Base-by-base conservation (phyloP, 92 coral and sea anemone species). In the Chrysogorgia sp. region DNA sequence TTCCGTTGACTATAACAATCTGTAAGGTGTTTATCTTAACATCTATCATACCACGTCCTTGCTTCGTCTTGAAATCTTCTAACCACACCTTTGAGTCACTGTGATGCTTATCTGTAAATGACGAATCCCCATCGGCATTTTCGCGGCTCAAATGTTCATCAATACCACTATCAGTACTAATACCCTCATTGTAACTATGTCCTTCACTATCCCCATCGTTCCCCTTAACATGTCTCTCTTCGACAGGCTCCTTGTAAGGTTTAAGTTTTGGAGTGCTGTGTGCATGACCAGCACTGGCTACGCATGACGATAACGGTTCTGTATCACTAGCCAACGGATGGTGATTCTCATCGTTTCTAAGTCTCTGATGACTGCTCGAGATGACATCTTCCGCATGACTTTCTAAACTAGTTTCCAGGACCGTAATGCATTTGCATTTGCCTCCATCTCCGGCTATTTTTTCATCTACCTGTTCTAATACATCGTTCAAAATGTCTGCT, bases 191-290 rank as follows among this genome's bases (percentile, higher is more conserved):
- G 17, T 57, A 57, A 23, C 63, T 23, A 13, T 23, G 63, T 57
- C 63, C 63, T 6, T 57, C 63, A 57, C 29, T 23, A 29, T 57
- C 63, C n/a, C 53, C 15, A 47, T 47, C 53, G 15, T 6, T 6
- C n/a, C 53, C 53, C 53, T 47, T 47, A 47, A 6, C 53, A 7
- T 47, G 53, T 6, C n/a, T 7, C 31, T 13, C 63, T 10, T 57
- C 12, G 8, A 3, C 34, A 23, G 34, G 9, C 17, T 23, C 63
- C 10, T 29, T 8, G 63, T 72, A 72, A 37, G 79, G 64, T n/a
- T 15, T 20, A 10, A 56, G 41, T 32, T 72, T 72, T 33, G 79
- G 79, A 34, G 79, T 72, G 23, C 79, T 72, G 79, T 50, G 79
- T 6, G 65, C 62, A 17, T 58, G 65, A 15, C 29, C 61, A 31